Conservation (phyloP, 1,140 invertebrate genomes). For the Hypsibius dujardini region DNA sequence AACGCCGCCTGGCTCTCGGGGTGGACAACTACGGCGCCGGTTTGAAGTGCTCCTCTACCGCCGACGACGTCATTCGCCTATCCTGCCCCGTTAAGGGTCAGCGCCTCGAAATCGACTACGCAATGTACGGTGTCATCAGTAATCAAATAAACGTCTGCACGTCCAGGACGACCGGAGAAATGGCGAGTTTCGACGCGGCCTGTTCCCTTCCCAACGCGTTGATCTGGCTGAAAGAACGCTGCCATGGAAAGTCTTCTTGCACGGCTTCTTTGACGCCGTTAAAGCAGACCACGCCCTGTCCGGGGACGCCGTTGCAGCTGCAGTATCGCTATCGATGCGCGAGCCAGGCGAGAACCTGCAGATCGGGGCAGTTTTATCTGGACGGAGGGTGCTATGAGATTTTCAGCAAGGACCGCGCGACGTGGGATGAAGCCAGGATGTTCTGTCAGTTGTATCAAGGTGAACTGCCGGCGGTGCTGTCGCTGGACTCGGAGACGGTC, state of each 20-base stretch:
- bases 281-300: background rate
- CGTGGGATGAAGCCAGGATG: slow-evolving; percentile 1
- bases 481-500: background rate
- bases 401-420: background rate
- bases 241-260: background rate
- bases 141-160: background rate
- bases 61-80: background rate
- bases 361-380: background rate
- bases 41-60: background rate
- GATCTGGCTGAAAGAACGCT: background rate
- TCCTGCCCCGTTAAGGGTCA: background rate
- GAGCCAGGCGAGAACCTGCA: background rate
- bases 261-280: background rate
- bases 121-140: slow-evolving; percentile 1
- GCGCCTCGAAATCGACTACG: slow-evolving; percentile 2
- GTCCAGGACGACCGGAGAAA: background rate
- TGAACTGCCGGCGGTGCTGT: background rate
- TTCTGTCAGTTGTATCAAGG: background rate
- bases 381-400: slow-evolving; percentile 1
- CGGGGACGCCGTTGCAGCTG: background rate
- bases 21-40: slow-evolving; percentile 9
- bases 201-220: background rate
- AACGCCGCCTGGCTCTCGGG: background rate
- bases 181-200: background rate
- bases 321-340: slow-evolving; percentile 13